Evolutionary conservation across 2,888 invertebrate genomes (phyloP).

Genomic region (Eupsilia transversa): DNA sequence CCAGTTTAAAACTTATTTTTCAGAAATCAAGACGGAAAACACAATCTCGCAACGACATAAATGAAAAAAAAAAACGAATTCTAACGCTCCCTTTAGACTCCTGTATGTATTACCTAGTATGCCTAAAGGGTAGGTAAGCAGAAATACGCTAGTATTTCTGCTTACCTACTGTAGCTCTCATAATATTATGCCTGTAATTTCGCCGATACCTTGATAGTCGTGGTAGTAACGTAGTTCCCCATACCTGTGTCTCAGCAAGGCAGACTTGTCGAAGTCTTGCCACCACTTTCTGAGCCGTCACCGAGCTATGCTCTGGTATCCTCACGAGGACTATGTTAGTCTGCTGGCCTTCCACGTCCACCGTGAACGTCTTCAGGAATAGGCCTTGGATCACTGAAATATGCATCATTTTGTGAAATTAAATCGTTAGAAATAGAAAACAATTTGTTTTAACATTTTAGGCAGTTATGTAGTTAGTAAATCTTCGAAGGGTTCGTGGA

Average conservation of each 20-base stretch:
- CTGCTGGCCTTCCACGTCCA: slow-evolving; percentile 92
- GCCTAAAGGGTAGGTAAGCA: not conserved
- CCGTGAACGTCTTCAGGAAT: slow-evolving; percentile 91
- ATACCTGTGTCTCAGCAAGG: slow-evolving; percentile 86
- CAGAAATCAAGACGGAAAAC: too few species aligned
- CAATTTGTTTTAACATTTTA: too few species aligned
- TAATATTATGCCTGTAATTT: not conserved
- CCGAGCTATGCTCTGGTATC: slow-evolving; percentile 86
- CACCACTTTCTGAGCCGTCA: slow-evolving; percentile 86
- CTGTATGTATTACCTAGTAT: too few species aligned
- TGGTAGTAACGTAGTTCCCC: not conserved
- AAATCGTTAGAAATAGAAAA: too few species aligned
- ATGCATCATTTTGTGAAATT: not conserved
- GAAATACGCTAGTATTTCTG: too few species aligned
- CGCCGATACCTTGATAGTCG: not conserved
- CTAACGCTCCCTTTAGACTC: too few species aligned
- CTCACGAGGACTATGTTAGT: slow-evolving; percentile 94
- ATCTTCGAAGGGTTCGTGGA: not conserved
- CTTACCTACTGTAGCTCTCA: not conserved
- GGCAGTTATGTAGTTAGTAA: not conserved
- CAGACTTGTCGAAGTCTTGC: slow-evolving; percentile 82
- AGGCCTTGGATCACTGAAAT: slow-evolving; percentile 91
- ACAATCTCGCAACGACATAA: too few species aligned
- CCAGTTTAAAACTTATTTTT: too few species aligned
- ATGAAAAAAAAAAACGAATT: too few species aligned